These are phyloP conservation scores for Hippocampus mohnikei DNA, from an alignment of 2,113 vertebrate species.

Conservation along the genomic window DNA sequence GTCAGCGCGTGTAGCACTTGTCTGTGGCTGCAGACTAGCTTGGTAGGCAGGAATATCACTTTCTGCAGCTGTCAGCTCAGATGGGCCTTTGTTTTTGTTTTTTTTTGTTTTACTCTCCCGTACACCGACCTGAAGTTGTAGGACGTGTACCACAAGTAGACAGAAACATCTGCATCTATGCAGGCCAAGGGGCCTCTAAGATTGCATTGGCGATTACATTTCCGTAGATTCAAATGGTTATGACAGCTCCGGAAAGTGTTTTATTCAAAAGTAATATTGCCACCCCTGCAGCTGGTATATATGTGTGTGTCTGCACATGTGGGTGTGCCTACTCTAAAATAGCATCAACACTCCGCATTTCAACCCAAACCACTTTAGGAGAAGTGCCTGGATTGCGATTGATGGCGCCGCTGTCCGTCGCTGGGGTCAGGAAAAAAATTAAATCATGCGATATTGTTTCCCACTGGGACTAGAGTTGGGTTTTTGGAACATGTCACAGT, in stretches of 20 bases:
- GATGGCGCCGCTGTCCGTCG: conserved; percentile 18
- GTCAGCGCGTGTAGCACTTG: conserved; percentile 30
- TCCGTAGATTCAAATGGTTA: conserved; percentile 48
- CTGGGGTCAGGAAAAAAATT: conserved; percentile 5
- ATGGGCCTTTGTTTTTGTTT: conserved; percentile 12
- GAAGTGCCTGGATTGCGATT: conserved; percentile 10
- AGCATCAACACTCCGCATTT: conserved; percentile 14
- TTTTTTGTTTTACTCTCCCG: background rate
- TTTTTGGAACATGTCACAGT: too few species aligned
- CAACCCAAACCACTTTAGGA: conserved; percentile 17
- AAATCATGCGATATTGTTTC: conserved; percentile 3
- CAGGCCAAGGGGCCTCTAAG: conserved; percentile 31
- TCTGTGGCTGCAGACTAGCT: conserved; percentile 28
- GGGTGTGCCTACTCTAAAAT: conserved; percentile 38
- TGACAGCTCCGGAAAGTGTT: conserved; percentile 44
- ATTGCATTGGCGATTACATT: conserved; percentile 52
- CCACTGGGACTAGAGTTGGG: background rate
- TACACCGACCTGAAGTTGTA: conserved; percentile 25
- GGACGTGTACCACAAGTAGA: conserved; percentile 25
- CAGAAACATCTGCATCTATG: conserved; percentile 15
- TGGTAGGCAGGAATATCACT: conserved; percentile 55
- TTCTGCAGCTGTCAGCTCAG: conserved; percentile 46
- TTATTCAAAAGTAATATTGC: background rate
- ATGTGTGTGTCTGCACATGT: conserved; percentile 7
- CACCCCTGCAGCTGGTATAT: conserved; percentile 17